These are phyloP conservation scores for Rhagoletis pomonella DNA, from an alignment of 1,140 invertebrate genomes.

Conservation along the genomic window DNA sequence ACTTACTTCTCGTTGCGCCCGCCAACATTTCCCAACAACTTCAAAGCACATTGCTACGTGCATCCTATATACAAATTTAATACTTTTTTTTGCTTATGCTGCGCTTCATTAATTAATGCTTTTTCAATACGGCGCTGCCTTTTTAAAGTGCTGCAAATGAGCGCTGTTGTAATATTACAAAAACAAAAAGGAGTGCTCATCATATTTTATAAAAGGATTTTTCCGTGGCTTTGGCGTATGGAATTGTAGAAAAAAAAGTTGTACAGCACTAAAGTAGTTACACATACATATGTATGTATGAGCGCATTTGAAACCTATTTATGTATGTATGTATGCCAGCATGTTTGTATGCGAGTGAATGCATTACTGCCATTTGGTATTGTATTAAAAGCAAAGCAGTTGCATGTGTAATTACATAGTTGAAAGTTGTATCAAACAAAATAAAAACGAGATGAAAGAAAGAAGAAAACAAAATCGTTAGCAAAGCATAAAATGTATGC, in stretches of 20 bases:
- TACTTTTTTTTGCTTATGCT: too few species aligned
- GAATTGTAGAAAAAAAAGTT: background rate
- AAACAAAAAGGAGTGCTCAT: background rate
- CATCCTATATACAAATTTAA: too few species aligned
- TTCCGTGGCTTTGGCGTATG: constrained; percentile 7
- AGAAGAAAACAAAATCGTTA: background rate
- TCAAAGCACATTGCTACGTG: constrained; percentile 21
- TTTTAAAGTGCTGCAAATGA: constrained; percentile 36
- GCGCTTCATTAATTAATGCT: constrained; percentile 44
- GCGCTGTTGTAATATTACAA: constrained; percentile 38
- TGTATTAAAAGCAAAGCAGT: constrained; percentile 36
- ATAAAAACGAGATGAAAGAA: background rate
- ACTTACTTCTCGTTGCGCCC: too few species aligned
- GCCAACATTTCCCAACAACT: constrained; percentile 21
- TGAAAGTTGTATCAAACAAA: constrained; percentile 33
- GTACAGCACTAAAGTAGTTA: constrained; percentile 30
- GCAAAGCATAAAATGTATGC: constrained; percentile 17
- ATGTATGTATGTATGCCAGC: too few species aligned
- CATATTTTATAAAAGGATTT: constrained; percentile 1
- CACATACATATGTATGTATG: background rate
- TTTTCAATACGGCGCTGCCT: constrained; percentile 29
- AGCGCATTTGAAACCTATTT: background rate
- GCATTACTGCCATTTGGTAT: background rate
- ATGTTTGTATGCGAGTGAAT: background rate
- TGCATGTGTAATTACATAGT: constrained; percentile 30